Evolutionary conservation across 1,140 invertebrate genomes (phyloP).

Genomic region (Brachystomella parvula): DNA sequence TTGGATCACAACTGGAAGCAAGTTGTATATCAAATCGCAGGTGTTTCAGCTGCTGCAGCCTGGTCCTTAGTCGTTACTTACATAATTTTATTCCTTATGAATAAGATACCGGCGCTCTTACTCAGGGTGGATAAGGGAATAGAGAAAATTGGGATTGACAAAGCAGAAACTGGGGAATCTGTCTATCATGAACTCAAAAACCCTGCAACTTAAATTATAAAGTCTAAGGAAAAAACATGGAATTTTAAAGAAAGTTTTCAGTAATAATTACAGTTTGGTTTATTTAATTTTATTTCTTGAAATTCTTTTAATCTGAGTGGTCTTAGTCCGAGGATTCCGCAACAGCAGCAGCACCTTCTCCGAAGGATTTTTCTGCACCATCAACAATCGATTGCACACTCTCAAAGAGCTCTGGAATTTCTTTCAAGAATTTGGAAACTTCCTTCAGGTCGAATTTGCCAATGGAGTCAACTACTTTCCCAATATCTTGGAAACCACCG

Average conservation of each 20-base stretch:
- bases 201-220: not conserved
- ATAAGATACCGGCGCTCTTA: conserved; percentile 34
- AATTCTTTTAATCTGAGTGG: not conserved
- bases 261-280: not conserved
- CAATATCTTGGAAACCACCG: conserved; percentile 24
- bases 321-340: not conserved
- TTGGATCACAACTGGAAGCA: conserved; percentile 29
- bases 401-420: conserved; percentile 33
- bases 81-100: conserved; percentile 29
- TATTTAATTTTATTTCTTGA: not conserved
- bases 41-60: conserved; percentile 5
- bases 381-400: conserved; percentile 28
- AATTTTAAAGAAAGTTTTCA: not conserved
- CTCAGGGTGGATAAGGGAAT: conserved; percentile 19
- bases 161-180: conserved; percentile 27
- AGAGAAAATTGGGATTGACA: conserved; percentile 22
- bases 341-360: not conserved
- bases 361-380: conserved; percentile 27
- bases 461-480: conserved; percentile 28
- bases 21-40: conserved; percentile 23
- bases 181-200: conserved; percentile 21
- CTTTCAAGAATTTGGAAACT: conserved; percentile 27
- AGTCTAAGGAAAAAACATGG: not conserved
- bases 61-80: conserved; percentile 32
- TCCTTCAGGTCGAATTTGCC: conserved; percentile 26